These are phyloP conservation scores for Rhizoglyphus robini DNA, from an alignment of 1,140 invertebrate species.

Conservation along the genomic window DNA sequence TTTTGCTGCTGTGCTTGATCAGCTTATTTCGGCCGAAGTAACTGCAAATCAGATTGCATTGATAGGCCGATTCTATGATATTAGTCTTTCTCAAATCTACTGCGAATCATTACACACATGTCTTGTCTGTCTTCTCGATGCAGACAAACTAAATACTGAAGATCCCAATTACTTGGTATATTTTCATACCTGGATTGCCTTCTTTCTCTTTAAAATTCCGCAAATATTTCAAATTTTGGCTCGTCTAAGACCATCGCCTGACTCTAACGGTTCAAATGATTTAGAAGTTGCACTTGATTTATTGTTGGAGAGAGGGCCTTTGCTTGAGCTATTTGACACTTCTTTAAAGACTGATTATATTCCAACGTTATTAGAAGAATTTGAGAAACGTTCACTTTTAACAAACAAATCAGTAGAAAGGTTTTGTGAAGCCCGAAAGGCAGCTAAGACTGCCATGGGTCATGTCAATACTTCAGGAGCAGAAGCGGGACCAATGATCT, in stretches of 20 bases:
- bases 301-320: constrained; percentile 58
- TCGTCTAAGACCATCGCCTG: not conserved
- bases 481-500: constrained; percentile 31
- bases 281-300: constrained; percentile 66
- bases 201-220: constrained; percentile 72
- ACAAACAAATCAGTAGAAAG: constrained; percentile 26
- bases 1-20: constrained; percentile 52
- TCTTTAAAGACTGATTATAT: constrained; percentile 74
- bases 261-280: constrained; percentile 34
- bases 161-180: constrained; percentile 56
- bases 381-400: constrained; percentile 43
- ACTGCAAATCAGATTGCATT: constrained; percentile 65
- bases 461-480: too few species aligned
- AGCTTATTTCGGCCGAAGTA: constrained; percentile 60
- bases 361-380: constrained; percentile 62
- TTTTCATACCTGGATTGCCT: constrained; percentile 56
- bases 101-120: constrained; percentile 76
- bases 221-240: constrained; percentile 31
- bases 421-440: not conserved
- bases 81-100: constrained; percentile 44
- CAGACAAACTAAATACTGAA: constrained; percentile 39
- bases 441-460: not conserved
- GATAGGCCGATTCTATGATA: constrained; percentile 50
- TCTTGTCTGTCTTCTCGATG: constrained; percentile 67
- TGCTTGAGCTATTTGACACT: constrained; percentile 74